These are phyloP conservation scores for Anguilla anguilla DNA, from an alignment of 2,797 vertebrate species.

Conservation along the genomic window DNA sequence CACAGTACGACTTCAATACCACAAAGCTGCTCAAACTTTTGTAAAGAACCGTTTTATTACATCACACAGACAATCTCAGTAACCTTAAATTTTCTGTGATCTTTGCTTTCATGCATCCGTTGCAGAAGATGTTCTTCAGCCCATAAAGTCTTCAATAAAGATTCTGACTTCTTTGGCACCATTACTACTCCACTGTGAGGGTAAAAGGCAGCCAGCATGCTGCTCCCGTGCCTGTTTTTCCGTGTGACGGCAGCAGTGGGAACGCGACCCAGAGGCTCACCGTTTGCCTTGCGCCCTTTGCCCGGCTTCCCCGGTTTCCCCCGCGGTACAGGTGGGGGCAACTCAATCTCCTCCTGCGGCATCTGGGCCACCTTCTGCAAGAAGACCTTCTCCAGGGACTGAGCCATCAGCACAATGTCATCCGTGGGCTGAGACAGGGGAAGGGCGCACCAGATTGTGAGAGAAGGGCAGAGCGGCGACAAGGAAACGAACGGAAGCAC, in stretches of 20 bases:
- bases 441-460: neutral
- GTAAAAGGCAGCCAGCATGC: neutral
- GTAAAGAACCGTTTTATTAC: no score
- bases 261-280: constrained; percentile 53
- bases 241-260: neutral
- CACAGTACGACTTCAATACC: neutral
- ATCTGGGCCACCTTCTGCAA: constrained; percentile 92
- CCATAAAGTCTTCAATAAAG: neutral
- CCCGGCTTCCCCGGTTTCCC: constrained; percentile 78
- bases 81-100: neutral
- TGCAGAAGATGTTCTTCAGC: neutral
- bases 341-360: constrained; percentile 88
- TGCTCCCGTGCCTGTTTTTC: neutral
- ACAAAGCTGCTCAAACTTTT: no score
- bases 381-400: constrained; percentile 92
- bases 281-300: constrained; percentile 73
- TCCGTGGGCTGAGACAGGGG: constrained; percentile 78
- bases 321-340: constrained; percentile 80
- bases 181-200: neutral
- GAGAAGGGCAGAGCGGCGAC: neutral
- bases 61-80: neutral
- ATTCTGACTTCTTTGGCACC: neutral
- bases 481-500: neutral
- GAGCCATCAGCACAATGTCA: constrained; percentile 94
- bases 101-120: neutral